These are phyloP conservation scores for Anoplophora glabripennis DNA, from an alignment of 1,140 invertebrate genomes.

Conservation along the genomic window DNA sequence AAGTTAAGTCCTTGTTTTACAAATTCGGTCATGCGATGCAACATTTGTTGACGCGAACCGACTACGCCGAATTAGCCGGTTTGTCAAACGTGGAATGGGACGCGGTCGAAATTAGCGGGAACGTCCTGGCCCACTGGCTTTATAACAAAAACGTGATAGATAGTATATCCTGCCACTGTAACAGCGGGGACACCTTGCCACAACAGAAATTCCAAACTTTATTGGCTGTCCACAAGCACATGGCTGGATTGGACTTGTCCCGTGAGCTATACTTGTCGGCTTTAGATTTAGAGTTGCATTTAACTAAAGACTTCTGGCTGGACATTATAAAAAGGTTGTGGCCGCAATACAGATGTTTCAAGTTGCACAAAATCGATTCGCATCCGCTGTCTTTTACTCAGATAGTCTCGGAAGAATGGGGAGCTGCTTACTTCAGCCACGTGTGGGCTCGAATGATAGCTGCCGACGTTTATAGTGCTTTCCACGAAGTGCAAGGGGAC, in stretches of 20 bases:
- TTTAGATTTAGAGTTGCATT: slow-evolving; percentile 83
- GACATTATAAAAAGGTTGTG: slow-evolving; percentile 73
- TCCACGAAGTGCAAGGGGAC: slow-evolving; percentile 64
- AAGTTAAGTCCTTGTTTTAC: slow-evolving; percentile 74
- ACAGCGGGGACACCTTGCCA: slow-evolving; percentile 68
- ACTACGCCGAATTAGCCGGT: slow-evolving; percentile 80
- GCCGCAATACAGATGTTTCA: slow-evolving; percentile 72
- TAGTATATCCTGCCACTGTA: slow-evolving; percentile 69
- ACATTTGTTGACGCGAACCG: slow-evolving; percentile 74
- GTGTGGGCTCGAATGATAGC: slow-evolving; percentile 85
- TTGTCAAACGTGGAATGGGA: slow-evolving; percentile 90
- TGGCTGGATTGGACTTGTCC: slow-evolving; percentile 76
- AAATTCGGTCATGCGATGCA: slow-evolving; percentile 84
- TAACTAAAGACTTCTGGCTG: slow-evolving; percentile 74
- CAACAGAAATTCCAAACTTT: slow-evolving; percentile 64
- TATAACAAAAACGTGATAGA: slow-evolving; percentile 68
- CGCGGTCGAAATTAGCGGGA: slow-evolving; percentile 72
- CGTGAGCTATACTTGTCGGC: slow-evolving; percentile 77
- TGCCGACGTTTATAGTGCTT: slow-evolving; percentile 83
- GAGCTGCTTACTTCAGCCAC: slow-evolving; percentile 72
- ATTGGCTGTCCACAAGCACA: slow-evolving; percentile 63
- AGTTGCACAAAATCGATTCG: slow-evolving; percentile 71
- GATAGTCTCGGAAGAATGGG: slow-evolving; percentile 70
- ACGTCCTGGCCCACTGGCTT: slow-evolving; percentile 81
- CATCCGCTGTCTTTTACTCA: slow-evolving; percentile 77